Conservation (phyloP, 2,888 invertebrate species). For the Tenthredo livida region DNA sequence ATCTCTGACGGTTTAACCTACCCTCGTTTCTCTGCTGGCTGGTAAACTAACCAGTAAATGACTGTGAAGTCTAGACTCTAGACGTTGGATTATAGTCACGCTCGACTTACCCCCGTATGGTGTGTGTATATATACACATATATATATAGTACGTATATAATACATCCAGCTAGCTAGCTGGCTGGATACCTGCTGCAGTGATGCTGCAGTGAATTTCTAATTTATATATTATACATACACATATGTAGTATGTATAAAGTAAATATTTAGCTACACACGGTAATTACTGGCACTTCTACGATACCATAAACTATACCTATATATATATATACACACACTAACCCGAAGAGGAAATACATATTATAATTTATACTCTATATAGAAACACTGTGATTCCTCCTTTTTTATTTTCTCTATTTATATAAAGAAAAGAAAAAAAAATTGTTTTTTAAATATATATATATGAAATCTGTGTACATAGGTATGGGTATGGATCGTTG, state of each 20-base stretch:
- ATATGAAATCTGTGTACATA: no score
- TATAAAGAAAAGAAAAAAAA: no score
- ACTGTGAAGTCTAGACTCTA: slow-evolving; percentile 41
- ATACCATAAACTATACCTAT: not conserved
- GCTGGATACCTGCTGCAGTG: not conserved
- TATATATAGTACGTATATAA: not conserved
- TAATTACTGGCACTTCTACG: slow-evolving; percentile 21
- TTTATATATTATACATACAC: slow-evolving; percentile 2
- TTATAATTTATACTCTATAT: no score
- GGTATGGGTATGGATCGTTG: no score
- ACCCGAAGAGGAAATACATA: no score
- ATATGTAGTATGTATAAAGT: not conserved
- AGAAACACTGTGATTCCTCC: no score
- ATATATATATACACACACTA: no score
- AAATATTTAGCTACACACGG: not conserved
- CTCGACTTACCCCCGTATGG: slow-evolving; percentile 11
- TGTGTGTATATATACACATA: not conserved
- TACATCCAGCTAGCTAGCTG: not conserved
- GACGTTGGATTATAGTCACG: slow-evolving; percentile 40
- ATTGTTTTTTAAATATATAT: no score
- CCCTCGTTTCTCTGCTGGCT: slow-evolving; percentile 4
- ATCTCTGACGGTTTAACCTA: not conserved
- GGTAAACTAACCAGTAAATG: slow-evolving; percentile 26
- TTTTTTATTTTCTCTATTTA: no score
- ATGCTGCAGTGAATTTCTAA: slow-evolving; percentile 34